These are phyloP conservation scores for Lutraria lutraria DNA, from an alignment of 2,888 invertebrate genomes.

Conservation along the genomic window DNA sequence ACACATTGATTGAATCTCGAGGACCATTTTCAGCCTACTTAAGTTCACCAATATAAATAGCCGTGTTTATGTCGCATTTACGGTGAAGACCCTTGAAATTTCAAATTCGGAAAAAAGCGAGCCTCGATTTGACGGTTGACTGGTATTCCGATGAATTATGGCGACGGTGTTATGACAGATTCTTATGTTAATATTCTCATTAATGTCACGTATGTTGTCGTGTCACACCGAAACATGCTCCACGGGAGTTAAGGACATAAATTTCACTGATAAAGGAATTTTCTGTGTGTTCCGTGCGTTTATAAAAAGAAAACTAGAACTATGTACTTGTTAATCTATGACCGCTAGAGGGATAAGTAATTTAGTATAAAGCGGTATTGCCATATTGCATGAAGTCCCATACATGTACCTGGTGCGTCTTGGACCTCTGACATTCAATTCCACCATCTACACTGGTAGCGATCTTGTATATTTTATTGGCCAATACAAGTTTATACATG, in stretches of 20 bases:
- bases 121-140: conserved; percentile 66
- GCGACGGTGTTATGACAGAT: conserved; percentile 63
- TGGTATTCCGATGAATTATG: conserved; percentile 56
- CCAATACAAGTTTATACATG: too few species aligned
- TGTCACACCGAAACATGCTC: conserved; percentile 60
- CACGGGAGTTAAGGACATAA: conserved; percentile 43
- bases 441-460: too few species aligned
- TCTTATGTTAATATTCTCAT: conserved; percentile 64
- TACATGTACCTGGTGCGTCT: neutral
- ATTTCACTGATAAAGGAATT: conserved; percentile 47
- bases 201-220: conserved; percentile 64
- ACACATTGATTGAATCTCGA: conserved; percentile 23
- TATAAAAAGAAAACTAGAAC: conserved; percentile 3
- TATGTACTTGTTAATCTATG: neutral
- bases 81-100: conserved; percentile 42
- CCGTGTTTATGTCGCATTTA: conserved; percentile 44
- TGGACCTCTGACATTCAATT: neutral
- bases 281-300: conserved; percentile 30
- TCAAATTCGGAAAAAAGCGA: conserved; percentile 56
- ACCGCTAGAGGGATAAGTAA: neutral
- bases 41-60: conserved; percentile 51
- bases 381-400: neutral
- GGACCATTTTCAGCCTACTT: conserved; percentile 34
- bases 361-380: neutral
- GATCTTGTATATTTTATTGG: too few species aligned